Percentiles rank a stretch among this genome's conserved stretches.
These are phyloP conservation scores for Eledona agricola DNA, from an alignment of 2,888 invertebrate species.

Conservation along the genomic window DNA sequence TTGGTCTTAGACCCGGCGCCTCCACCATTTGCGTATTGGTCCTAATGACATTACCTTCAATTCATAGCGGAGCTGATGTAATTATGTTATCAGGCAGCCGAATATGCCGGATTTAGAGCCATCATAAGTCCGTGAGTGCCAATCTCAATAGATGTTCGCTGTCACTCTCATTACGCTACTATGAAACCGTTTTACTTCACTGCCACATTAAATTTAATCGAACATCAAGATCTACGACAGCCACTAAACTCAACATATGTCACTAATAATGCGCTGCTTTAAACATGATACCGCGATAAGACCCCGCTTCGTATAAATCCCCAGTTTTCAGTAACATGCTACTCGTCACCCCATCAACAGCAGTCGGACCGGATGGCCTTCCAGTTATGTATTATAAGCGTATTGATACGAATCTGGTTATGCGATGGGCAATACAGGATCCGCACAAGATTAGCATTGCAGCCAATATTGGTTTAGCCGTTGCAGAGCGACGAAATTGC, in stretches of 20 bases:
- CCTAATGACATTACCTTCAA: conserved; percentile 50
- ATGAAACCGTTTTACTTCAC: conserved; percentile 45
- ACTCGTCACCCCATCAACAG: no score
- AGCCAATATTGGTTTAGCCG: conserved; percentile 58
- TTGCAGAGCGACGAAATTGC: conserved; percentile 58
- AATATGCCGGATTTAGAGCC: conserved; percentile 47
- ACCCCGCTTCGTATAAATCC: conserved; percentile 22
- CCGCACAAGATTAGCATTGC: conserved; percentile 54
- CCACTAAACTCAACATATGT: conserved; percentile 35
- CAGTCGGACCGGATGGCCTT: conserved; percentile 35
- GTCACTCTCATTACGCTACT: conserved; percentile 46
- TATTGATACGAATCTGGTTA: conserved; percentile 53
- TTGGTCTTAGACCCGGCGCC: conserved; percentile 27
- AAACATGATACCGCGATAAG: conserved; percentile 33
- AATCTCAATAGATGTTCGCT: conserved; percentile 43
- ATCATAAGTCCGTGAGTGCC: conserved; percentile 45
- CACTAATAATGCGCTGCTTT: conserved; percentile 37
- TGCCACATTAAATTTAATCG: conserved; percentile 47
- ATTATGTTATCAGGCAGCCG: conserved; percentile 46
- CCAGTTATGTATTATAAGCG: conserved; percentile 52
- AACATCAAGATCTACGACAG: conserved; percentile 41
- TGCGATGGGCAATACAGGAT: conserved; percentile 50
- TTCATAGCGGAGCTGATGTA: conserved; percentile 46
- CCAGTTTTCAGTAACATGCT: no score
- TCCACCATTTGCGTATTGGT: conserved; percentile 50